Conservation (phyloP, 2,888 invertebrate species). For the Neoaliturus tenellus region DNA sequence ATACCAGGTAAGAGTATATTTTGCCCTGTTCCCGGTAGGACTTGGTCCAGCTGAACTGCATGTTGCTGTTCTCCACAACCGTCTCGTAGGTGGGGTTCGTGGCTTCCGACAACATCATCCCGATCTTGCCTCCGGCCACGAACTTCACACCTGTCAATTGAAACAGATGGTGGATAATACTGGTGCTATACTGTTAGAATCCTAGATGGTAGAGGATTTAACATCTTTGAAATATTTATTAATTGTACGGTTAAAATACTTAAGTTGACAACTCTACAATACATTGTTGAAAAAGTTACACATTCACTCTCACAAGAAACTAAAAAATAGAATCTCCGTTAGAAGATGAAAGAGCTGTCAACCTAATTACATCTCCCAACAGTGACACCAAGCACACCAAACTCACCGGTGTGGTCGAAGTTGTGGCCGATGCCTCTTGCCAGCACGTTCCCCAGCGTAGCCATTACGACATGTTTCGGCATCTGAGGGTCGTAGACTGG, state of each 20-base stretch:
- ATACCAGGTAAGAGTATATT: conserved; percentile 29
- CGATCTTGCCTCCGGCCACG: conserved; percentile 37
- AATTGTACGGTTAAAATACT: too few relatives aligned
- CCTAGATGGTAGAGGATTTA: too few relatives aligned
- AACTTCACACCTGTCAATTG: conserved; percentile 19
- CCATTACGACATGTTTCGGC: conserved; percentile 46
- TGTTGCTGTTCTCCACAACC: conserved; percentile 27
- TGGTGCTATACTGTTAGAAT: too few relatives aligned
- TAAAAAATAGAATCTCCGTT: too few relatives aligned
- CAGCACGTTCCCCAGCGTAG: conserved; percentile 40
- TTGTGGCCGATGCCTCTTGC: conserved; percentile 45
- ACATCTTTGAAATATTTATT: too few relatives aligned
- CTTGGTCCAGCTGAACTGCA: conserved; percentile 20
- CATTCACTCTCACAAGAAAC: too few relatives aligned
- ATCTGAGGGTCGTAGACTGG: conserved; percentile 28
- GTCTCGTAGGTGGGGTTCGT: conserved; percentile 14
- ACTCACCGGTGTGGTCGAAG: conserved; percentile 46
- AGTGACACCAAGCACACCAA: too few relatives aligned
- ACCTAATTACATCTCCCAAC: too few relatives aligned
- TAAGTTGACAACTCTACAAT: too few relatives aligned
- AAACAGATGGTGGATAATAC: too few relatives aligned
- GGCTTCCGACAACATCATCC: conserved; percentile 29
- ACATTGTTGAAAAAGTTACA: too few relatives aligned
- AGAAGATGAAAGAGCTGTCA: too few relatives aligned
- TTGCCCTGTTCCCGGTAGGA: conserved; percentile 10